Percentiles rank a stretch among this genome's conserved stretches.
These are phyloP conservation scores for Auanema sp. DNA, from an alignment of 2,888 invertebrate species.

Conservation along the genomic window DNA sequence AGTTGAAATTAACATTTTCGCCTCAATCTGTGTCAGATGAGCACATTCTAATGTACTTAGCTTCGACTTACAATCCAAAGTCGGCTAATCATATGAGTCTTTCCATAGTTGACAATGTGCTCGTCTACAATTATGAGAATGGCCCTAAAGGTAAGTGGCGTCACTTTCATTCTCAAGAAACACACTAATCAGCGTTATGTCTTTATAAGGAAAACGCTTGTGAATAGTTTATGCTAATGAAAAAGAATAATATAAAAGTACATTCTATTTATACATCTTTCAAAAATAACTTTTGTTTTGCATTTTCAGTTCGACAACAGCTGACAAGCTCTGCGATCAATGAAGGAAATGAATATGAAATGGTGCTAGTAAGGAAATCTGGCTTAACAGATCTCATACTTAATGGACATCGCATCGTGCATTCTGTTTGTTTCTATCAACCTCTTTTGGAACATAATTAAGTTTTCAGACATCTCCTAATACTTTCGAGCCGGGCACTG, in stretches of 20 bases:
- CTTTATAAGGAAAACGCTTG: too few species aligned
- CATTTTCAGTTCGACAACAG: not conserved
- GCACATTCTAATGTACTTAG: constrained; percentile 46
- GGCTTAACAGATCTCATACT: not conserved
- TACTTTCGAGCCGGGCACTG: constrained; percentile 35
- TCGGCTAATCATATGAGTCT: constrained; percentile 14
- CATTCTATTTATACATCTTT: too few species aligned
- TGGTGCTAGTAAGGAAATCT: not conserved
- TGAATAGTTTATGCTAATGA: too few species aligned
- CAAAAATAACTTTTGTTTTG: too few species aligned
- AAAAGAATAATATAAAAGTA: too few species aligned
- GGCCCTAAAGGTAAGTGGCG: not conserved
- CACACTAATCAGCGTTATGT: too few species aligned
- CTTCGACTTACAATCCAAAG: constrained; percentile 27
- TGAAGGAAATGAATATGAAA: not conserved
- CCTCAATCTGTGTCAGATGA: constrained; percentile 34
- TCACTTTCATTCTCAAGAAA: too few species aligned
- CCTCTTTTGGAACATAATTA: not conserved
- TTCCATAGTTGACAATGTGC: constrained; percentile 3
- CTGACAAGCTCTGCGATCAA: not conserved
- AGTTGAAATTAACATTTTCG: too few species aligned
- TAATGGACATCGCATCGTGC: not conserved
- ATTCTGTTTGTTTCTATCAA: not conserved
- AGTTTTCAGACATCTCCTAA: constrained; percentile 11
- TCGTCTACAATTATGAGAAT: constrained; percentile 11